Evolutionary conservation across 2,113 vertebrate genomes (phyloP), one percentile per base, ranked within the genome.

Genomic region (Oriolus oriolus): DNA sequence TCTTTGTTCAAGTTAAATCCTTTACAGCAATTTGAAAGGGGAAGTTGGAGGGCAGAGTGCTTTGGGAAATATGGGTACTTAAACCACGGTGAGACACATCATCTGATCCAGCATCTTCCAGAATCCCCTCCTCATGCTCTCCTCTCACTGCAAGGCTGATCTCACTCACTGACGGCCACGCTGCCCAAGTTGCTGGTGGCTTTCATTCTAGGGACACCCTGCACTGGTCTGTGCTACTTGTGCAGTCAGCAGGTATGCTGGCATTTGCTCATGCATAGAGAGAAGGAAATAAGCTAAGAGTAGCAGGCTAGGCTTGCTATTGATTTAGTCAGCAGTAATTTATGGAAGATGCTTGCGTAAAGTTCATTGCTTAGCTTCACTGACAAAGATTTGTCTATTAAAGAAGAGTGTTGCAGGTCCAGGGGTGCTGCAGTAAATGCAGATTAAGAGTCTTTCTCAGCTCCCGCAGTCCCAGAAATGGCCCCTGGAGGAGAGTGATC

Each of bases 341-440:
- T 31, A 59, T 64, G 57, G 69, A 65, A 92, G 82, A 91, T 22
- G 13, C 41, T 82, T 73, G 53, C 37, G 39, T 68, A 63, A 96
- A 90, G 74, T 93, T 94, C 77, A 90, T 44, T 89, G 75, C 26
- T 84, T 90, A 57, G 64, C 93, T 92, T 93, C 57, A 91, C 66
- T 93, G 79, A 73, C 33, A 83, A 71, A 97, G 78, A 71, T 81
- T 96, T 96, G 13, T 33, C 61, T 82, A 39, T 76, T 84, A 79
- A 95, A 94, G 35, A 93, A 78, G 85, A 90, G 33, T 6, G 4
- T 63, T 71, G 16, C 70, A 63, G 41, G 74, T 90, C 79, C 84
- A 87, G 64, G 14, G 19, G 49, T 87, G 82, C 68, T 90, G 42
- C 8, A 3, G 42, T 24, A 96, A 95, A 91, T 16, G 28, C 22